Evolutionary conservation across 1,140 invertebrate genomes (phyloP).

Genomic region (Tyrophagus putrescentiae): DNA sequence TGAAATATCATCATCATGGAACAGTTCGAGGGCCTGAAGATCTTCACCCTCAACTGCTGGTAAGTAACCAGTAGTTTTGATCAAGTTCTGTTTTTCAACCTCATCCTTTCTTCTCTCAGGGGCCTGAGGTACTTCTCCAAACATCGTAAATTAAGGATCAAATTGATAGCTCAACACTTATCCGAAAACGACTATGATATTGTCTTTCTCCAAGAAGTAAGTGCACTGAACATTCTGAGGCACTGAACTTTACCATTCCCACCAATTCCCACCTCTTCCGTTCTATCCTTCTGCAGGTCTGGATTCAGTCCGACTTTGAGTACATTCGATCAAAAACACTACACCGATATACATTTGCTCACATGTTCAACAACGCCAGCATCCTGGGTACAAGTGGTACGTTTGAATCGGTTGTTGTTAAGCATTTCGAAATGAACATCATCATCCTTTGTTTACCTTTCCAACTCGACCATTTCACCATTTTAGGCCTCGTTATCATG

Average conservation of each 20-base stretch:
- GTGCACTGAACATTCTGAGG: not conserved
- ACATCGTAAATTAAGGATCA: conserved; percentile 20
- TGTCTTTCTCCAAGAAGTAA: conserved; percentile 25
- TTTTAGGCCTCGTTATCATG: conserved; percentile 22
- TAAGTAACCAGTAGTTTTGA: conserved; percentile 3
- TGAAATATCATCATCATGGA: not conserved
- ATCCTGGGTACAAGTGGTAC: conserved; percentile 23
- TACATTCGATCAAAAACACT: conserved; percentile 17
- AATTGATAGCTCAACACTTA: conserved; percentile 23
- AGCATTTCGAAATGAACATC: not conserved
- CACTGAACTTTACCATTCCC: not conserved
- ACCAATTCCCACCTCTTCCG: too few relatives aligned
- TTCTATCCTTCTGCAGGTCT: conserved; percentile 14
- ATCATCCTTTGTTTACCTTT: not conserved
- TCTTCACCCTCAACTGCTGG: conserved; percentile 24
- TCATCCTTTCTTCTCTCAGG: conserved; percentile 5
- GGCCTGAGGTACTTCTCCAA: conserved; percentile 20
- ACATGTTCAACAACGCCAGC: conserved; percentile 23
- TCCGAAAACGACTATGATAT: conserved; percentile 24
- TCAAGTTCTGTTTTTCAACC: not conserved
- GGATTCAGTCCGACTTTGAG: conserved; percentile 23
- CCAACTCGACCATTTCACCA: not conserved
- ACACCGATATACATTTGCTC: conserved; percentile 22
- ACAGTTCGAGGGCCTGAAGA: conserved; percentile 7
- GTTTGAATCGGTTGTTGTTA: not conserved